A percentile compares a stretch with the other conserved stretches of the same genome.
Evolutionary conservation across 2,113 vertebrate species (phyloP).

Genomic region (Pollachius pollachius): DNA sequence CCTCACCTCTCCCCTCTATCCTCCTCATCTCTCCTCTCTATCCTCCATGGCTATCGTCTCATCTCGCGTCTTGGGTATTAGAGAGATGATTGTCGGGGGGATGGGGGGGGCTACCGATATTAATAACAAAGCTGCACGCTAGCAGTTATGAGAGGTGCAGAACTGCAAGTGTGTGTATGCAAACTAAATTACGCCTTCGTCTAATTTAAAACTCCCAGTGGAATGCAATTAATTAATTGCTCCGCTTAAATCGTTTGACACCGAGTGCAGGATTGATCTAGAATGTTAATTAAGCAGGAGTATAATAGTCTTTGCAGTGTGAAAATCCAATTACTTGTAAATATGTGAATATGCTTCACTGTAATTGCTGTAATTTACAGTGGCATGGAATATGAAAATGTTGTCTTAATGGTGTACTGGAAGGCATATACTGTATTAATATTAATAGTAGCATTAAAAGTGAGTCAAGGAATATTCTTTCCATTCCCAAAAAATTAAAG

Average conservation of each 20-base stretch:
- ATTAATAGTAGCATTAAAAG: background rate
- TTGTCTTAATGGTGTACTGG: background rate
- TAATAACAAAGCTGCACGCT: background rate
- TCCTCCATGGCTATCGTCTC: background rate
- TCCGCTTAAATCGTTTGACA: slow-evolving; percentile 2
- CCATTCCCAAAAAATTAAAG: background rate
- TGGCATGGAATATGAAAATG: background rate
- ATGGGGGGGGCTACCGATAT: too few relatives aligned
- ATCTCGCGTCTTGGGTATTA: background rate
- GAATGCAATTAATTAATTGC: slow-evolving; percentile 6
- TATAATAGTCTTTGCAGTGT: background rate
- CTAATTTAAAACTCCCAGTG: background rate
- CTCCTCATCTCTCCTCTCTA: too few relatives aligned
- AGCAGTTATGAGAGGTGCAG: background rate
- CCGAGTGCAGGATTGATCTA: background rate
- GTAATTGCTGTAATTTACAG: background rate
- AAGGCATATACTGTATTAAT: background rate
- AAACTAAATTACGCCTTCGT: background rate
- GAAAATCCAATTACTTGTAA: slow-evolving; percentile 2
- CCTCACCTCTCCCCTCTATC: too few relatives aligned
- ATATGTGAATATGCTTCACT: background rate
- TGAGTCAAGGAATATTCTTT: background rate
- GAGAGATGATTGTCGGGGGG: background rate
- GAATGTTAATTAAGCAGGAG: slow-evolving; percentile 6
- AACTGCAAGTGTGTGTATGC: background rate